Percentiles rank a stretch among this genome's conserved stretches.
phyloP scores from a whole-genome alignment of 2,888 invertebrate species.

The Protodeltote pygarga region DNA sequence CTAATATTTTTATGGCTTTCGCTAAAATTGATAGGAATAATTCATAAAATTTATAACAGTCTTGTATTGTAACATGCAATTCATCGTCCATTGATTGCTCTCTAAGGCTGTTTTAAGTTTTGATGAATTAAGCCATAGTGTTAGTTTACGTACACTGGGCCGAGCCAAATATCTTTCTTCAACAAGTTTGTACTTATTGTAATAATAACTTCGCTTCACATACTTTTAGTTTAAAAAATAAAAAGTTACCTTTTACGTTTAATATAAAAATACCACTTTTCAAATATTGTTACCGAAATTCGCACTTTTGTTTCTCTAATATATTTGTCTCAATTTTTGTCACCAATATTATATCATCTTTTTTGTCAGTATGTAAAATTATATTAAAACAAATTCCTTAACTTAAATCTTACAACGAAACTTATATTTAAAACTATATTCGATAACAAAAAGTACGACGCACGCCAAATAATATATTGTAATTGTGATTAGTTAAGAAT shows the following conservation, averaged over 20 bases:
- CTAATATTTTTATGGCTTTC: constrained; percentile 82
- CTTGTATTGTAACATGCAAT: constrained; percentile 38
- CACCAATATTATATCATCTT: constrained; percentile 57
- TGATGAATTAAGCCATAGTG: constrained; percentile 61
- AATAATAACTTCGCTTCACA: constrained; percentile 67
- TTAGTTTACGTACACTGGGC: constrained; percentile 74
- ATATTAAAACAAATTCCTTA: constrained; percentile 52
- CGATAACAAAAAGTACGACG: constrained; percentile 64
- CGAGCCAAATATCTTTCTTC: constrained; percentile 71
- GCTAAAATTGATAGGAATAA: constrained; percentile 65
- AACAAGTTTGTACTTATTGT: constrained; percentile 81
- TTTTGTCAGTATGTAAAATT: constrained; percentile 55
- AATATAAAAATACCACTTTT: constrained; percentile 82
- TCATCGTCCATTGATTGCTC: constrained; percentile 12
- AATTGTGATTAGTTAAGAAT: constrained; percentile 35
- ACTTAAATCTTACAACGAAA: constrained; percentile 52
- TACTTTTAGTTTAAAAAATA: constrained; percentile 66
- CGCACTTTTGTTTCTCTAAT: constrained; percentile 67
- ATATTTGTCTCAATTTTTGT: constrained; percentile 64
- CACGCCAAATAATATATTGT: constrained; percentile 51
- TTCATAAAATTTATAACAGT: constrained; percentile 67
- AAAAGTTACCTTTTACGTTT: constrained; percentile 66
- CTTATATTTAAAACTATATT: constrained; percentile 54
- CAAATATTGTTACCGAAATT: constrained; percentile 75
- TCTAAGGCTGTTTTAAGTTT: constrained; percentile 63